Evolutionary conservation across 2,113 vertebrate genomes (phyloP).

Genomic region (Epinephelus cyanopodus): DNA sequence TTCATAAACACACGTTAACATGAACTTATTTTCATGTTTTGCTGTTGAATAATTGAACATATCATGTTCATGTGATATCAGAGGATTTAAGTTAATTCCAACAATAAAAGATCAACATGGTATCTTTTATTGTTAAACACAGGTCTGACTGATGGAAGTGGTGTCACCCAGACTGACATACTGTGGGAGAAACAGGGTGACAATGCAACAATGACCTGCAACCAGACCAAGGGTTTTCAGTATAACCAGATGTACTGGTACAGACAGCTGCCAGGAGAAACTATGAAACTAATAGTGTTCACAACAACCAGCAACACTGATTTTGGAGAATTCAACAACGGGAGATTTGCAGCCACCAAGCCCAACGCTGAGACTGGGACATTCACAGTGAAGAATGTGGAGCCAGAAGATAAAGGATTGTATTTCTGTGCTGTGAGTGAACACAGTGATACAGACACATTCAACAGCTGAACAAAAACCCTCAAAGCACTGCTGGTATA

Average conservation of each 20-base stretch:
- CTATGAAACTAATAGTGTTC: constrained; percentile 59
- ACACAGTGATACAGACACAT: no score
- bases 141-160: not conserved
- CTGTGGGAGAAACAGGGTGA: not conserved
- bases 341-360: constrained; percentile 31
- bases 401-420: no score
- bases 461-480: no score
- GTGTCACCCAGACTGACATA: not conserved
- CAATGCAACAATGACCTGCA: constrained; percentile 46
- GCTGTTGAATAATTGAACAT: no score
- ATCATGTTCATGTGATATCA: no score
- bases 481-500: no score
- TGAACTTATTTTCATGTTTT: no score
- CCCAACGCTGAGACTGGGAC: not conserved
- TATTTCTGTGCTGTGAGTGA: no score
- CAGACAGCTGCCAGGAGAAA: constrained; percentile 48
- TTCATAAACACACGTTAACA: no score
- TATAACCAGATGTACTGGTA: constrained; percentile 68
- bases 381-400: no score
- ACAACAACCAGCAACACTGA: not conserved
- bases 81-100: no score
- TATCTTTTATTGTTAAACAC: not conserved
- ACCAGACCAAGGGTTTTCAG: not conserved
- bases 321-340: constrained; percentile 8
- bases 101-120: no score